Evolutionary conservation across 2,113 vertebrate species (phyloP).

Genomic region (Ellobius talpinus): DNA sequence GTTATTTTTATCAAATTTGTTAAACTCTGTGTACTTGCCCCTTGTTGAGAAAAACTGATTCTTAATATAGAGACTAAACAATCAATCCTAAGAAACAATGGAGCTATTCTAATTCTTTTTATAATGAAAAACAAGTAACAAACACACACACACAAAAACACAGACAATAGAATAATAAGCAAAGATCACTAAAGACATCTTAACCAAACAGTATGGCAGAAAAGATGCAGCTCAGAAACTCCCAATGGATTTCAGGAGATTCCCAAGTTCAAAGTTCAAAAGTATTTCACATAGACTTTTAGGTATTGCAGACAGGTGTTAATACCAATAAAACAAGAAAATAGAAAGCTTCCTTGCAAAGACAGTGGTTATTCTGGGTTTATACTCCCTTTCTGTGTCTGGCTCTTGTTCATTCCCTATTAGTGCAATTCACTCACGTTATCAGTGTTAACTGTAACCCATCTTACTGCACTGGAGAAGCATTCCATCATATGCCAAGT

Average conservation of each 20-base stretch:
- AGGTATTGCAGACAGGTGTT: neutral
- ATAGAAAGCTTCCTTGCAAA: neutral
- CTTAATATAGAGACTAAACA: slow-evolving; percentile 12
- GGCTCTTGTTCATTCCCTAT: neutral
- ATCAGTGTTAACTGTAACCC: neutral
- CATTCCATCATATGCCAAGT: neutral
- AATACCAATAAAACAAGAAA: slow-evolving; percentile 2
- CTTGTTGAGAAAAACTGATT: neutral
- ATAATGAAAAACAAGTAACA: slow-evolving; percentile 56
- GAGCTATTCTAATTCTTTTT: neutral
- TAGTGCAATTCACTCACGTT: neutral
- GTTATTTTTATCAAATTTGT: slow-evolving; percentile 43
- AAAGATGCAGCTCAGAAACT: slow-evolving; percentile 7
- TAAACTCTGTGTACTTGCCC: slow-evolving; percentile 6
- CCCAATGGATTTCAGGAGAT: neutral
- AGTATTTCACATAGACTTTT: slow-evolving; percentile 29
- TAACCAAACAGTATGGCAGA: slow-evolving; percentile 33
- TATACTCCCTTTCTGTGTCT: neutral
- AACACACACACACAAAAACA: neutral
- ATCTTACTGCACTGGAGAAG: neutral
- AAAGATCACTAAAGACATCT: neutral
- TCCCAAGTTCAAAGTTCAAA: slow-evolving; percentile 29
- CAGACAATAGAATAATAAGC: slow-evolving; percentile 36
- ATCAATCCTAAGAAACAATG: slow-evolving; percentile 34
- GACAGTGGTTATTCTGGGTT: neutral